Evolutionary conservation across 2,797 vertebrate species (phyloP).

Genomic region (Poecilia wingei): DNA sequence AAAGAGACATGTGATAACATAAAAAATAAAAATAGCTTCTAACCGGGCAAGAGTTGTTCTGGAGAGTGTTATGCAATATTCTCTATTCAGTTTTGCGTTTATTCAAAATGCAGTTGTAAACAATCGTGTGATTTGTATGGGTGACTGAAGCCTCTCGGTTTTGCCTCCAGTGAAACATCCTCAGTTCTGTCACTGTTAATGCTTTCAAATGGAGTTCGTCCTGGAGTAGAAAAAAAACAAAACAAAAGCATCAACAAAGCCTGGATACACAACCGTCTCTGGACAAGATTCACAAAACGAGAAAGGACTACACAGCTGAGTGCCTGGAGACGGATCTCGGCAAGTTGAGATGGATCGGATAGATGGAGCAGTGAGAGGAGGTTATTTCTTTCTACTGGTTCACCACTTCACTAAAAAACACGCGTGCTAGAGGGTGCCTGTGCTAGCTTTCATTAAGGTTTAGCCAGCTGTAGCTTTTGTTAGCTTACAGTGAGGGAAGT

Average conservation of each 20-base stretch:
- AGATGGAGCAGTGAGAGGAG: neutral
- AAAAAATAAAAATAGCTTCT: neutral
- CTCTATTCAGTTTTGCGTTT: neutral
- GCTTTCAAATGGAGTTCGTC: neutral
- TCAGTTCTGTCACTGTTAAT: neutral
- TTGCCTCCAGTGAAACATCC: neutral
- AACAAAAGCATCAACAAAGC: neutral
- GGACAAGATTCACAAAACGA: neutral
- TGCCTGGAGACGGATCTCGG: neutral
- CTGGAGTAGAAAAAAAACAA: neutral
- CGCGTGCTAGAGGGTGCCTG: neutral
- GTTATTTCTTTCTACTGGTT: neutral
- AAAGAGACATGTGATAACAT: slow-evolving; percentile 16
- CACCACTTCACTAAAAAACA: neutral
- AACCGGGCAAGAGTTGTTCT: neutral
- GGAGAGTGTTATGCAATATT: neutral
- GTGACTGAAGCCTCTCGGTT: neutral
- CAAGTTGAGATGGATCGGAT: neutral
- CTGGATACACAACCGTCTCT: neutral
- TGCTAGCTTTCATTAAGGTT: neutral
- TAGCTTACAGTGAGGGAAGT: neutral
- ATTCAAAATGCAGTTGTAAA: neutral
- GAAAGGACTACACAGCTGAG: neutral
- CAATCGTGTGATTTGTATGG: neutral
- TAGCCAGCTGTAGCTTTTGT: neutral